Evolutionary conservation across 2,888 invertebrate species (phyloP).

Genomic region (Dryadula phaetusa): DNA sequence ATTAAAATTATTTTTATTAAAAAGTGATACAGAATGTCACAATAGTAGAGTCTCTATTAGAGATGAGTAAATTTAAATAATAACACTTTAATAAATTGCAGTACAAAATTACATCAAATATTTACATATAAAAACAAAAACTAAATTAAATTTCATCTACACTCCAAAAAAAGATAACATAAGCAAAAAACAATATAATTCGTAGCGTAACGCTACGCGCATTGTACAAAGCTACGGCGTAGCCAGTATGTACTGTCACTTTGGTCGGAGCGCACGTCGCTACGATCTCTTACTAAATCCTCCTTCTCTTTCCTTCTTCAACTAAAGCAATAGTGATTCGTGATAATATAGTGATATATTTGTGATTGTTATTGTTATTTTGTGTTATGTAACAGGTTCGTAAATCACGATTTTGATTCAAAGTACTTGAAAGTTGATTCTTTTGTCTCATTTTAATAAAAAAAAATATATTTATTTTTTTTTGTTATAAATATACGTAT

Average conservation of each 20-base stretch:
- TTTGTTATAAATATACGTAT: background rate
- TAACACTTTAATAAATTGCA: background rate
- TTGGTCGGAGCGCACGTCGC: conserved; percentile 49
- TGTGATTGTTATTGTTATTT: conserved; percentile 35
- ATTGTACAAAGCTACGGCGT: conserved; percentile 49
- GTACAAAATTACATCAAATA: background rate
- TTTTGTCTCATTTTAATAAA: background rate
- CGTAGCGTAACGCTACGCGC: conserved; percentile 49
- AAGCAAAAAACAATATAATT: conserved; percentile 30
- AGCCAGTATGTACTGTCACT: conserved; percentile 51
- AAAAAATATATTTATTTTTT: background rate
- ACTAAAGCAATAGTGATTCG: conserved; percentile 45
- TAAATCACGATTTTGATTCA: conserved; percentile 2
- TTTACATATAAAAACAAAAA: background rate
- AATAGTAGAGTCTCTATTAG: too few relatives aligned
- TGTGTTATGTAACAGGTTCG: conserved; percentile 48
- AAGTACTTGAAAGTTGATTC: conserved; percentile 18
- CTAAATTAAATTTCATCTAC: conserved; percentile 11
- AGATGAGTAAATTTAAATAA: too few relatives aligned
- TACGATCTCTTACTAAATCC: conserved; percentile 49
- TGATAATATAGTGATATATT: conserved; percentile 42
- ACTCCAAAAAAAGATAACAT: conserved; percentile 11
- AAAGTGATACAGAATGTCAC: too few relatives aligned
- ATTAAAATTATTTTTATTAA: too few relatives aligned
- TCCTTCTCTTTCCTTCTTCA: conserved; percentile 50